Evolutionary conservation across 2,113 vertebrate species (phyloP).

Genomic region (Phasianus colchicus): DNA sequence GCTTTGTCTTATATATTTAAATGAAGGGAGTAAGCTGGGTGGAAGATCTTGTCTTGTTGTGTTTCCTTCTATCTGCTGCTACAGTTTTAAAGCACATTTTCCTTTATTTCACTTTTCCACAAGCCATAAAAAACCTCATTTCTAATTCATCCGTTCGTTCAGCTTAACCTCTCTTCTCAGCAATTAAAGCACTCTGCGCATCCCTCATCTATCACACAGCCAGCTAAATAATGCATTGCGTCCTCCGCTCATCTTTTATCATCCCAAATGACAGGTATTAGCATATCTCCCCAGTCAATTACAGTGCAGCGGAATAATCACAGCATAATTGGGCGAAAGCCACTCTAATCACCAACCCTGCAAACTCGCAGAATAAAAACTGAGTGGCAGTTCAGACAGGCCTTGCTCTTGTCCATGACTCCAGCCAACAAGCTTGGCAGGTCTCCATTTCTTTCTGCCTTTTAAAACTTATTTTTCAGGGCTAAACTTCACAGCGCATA

Average conservation of each 20-base stretch:
- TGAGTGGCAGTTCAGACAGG: conserved; percentile 90
- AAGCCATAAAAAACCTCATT: conserved; percentile 90
- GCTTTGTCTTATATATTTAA: conserved; percentile 68
- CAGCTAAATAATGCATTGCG: conserved; percentile 99
- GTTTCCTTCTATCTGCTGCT: conserved; percentile 77
- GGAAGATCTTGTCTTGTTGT: conserved; percentile 55
- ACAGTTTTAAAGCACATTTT: conserved; percentile 82
- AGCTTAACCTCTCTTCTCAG: conserved; percentile 99
- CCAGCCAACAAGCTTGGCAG: conserved; percentile 78
- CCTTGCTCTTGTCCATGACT: conserved; percentile 87
- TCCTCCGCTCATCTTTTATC: conserved; percentile 98
- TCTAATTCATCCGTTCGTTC: conserved; percentile 98
- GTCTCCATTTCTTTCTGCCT: conserved; percentile 71
- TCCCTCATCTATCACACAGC: conserved; percentile 98
- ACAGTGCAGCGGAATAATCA: conserved; percentile 98
- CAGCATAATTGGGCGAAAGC: conserved; percentile 99
- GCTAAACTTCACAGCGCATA: conserved; percentile 60
- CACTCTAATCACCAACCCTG: conserved; percentile 98
- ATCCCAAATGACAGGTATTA: conserved; percentile 99
- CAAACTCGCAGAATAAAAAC: conserved; percentile 86
- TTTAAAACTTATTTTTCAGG: conserved; percentile 64
- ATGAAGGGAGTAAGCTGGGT: conserved; percentile 67
- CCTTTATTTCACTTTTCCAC: conserved; percentile 87
- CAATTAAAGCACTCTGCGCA: conserved; percentile 98
- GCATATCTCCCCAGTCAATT: conserved; percentile 99